Percentiles rank a stretch among this genome's conserved stretches.
phyloP scores from a whole-genome alignment of 2,888 invertebrate species.

The Sphaerophoria rueppellii region DNA sequence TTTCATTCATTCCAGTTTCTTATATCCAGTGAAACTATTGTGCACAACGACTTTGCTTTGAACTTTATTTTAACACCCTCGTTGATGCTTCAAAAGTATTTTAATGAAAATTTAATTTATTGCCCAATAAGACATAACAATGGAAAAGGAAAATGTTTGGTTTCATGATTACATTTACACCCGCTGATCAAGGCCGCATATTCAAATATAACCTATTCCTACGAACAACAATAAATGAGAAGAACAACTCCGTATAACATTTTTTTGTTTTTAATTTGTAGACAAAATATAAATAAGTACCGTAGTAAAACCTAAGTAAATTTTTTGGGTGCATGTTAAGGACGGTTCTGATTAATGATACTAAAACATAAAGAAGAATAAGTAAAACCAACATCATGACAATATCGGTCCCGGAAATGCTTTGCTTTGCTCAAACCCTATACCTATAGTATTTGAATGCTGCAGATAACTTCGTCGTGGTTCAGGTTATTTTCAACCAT shows the following conservation, averaged over 20 bases:
- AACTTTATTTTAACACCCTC: background rate
- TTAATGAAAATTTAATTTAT: constrained; percentile 58
- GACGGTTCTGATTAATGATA: constrained; percentile 71
- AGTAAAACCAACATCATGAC: constrained; percentile 14
- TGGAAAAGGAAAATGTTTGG: constrained; percentile 57
- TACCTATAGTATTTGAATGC: constrained; percentile 26
- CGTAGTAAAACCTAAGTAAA: constrained; percentile 29
- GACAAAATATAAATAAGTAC: constrained; percentile 23
- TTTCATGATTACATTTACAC: constrained; percentile 64
- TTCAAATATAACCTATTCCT: background rate
- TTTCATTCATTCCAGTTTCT: too few species aligned
- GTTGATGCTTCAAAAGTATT: constrained; percentile 30
- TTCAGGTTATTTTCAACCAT: constrained; percentile 48
- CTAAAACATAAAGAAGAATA: constrained; percentile 37
- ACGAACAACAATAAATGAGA: constrained; percentile 35
- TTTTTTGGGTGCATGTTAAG: constrained; percentile 64
- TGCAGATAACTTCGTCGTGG: constrained; percentile 45
- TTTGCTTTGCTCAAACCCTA: constrained; percentile 33
- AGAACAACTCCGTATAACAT: constrained; percentile 40
- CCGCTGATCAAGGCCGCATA: constrained; percentile 54
- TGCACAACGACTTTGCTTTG: background rate
- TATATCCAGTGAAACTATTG: too few species aligned
- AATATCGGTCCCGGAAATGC: constrained; percentile 50
- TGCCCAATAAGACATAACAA: constrained; percentile 49
- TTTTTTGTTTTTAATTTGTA: constrained; percentile 19